Base-by-base conservation (phyloP, 2,888 invertebrate genomes). In the Gastracanthus pulcherrimus region DNA sequence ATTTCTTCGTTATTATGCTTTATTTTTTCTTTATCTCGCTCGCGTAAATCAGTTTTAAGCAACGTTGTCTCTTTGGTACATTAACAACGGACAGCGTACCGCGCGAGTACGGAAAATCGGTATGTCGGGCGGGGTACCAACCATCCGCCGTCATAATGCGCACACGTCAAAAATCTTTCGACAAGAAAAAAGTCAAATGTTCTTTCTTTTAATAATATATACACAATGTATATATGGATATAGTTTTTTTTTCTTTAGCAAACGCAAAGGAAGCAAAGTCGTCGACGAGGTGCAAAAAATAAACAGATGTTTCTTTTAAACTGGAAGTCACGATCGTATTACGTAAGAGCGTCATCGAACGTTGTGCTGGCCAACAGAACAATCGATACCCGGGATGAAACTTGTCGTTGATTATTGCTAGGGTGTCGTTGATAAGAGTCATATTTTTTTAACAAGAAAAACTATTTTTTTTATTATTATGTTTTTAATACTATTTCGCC, bases 61-160 rank as follows among this genome's bases (percentile, higher is more conserved):
- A 86, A 88, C 85, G 84, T 87, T 87, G 88, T 90, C 89, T 91
- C 90, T 91, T 90, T 91, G 91, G 91, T 90, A 90, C 89, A 89
- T 90, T 89, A 89, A 89, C 88, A 90, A 90, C 87, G 87, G 88
- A 90, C 89, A 90, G 89, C 90, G 84, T 87, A 86, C 86, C 88
- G 83, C 83, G 86, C 85, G 85, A 86, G 86, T 87, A 86, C 86
- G 86, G 84, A 84, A 71, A 58, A 48, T 70, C 16, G 26, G 41
- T 78, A 64, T 51, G 62, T 78, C 38, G 11, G 72, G 45, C 76
- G 71, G 64, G 87, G 86, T 89, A 87, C 86, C 85, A 84, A 87
- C 87, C 88, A 87, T 88, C 85, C 87, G 87, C 86, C 87, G 86
- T 88, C 86, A 82, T 84, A 84, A 84, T 82, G 51, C 82, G 84